Evolutionary conservation across 2,797 vertebrate species (phyloP).

Genomic region (Bradypus variegatus): DNA sequence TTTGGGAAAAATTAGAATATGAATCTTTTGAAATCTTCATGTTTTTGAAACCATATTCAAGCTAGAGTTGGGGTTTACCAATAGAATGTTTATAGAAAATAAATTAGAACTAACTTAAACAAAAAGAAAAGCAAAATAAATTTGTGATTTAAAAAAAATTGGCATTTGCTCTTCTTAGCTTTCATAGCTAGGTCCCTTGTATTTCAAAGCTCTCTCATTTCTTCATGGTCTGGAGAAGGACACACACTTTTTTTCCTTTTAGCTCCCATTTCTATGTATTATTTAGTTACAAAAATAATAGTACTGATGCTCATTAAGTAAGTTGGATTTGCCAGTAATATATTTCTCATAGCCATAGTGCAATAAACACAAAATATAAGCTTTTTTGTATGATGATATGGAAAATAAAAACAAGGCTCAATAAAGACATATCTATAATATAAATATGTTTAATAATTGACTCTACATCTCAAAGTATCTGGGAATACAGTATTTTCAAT

Average conservation of each 20-base stretch:
- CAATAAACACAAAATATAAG: not conserved
- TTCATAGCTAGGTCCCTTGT: not conserved
- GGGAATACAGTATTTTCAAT: not conserved
- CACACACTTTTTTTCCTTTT: not conserved
- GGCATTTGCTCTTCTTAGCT: not conserved
- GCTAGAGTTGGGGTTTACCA: not conserved
- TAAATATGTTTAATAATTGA: not conserved
- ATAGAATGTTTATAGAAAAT: not conserved
- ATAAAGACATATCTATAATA: not conserved
- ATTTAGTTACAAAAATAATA: not conserved
- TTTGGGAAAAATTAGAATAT: not conserved
- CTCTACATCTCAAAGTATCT: not conserved
- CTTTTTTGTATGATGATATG: not conserved
- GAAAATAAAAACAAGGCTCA: not conserved
- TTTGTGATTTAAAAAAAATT: not conserved
- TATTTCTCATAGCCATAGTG: not conserved
- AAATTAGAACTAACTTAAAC: not conserved
- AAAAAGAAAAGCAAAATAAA: not conserved
- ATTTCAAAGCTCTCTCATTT: not conserved
- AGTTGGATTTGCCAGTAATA: not conserved
- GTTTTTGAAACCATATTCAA: not conserved
- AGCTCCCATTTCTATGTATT: not conserved
- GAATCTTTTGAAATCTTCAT: conserved; percentile 16
- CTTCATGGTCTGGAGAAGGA: not conserved
- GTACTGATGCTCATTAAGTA: not conserved